phyloP scores from a whole-genome alignment of 2,797 vertebrate genomes.

The Cyclura pinguis region DNA sequence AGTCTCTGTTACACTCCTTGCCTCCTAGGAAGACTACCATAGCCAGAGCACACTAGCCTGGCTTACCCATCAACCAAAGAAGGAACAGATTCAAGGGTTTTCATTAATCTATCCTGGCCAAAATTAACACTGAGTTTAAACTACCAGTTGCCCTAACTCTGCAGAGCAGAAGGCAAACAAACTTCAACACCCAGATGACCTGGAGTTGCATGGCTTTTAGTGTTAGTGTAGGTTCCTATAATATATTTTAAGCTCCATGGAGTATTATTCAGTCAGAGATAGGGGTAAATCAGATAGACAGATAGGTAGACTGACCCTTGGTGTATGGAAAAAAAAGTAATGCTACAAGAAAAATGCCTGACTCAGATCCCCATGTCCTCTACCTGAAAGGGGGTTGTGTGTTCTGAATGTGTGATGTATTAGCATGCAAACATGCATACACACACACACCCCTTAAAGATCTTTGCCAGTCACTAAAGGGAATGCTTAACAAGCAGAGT shows the following conservation, averaged over 20 bases:
- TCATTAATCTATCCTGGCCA: background rate
- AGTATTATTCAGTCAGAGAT: background rate
- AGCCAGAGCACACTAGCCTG: background rate
- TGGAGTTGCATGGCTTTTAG: background rate
- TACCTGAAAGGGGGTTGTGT: background rate
- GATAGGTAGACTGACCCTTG: background rate
- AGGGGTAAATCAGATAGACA: background rate
- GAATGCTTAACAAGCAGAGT: constrained; percentile 26
- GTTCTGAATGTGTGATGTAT: background rate
- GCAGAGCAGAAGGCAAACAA: background rate
- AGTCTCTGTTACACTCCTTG: background rate
- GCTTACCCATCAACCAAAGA: background rate
- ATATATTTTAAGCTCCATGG: background rate
- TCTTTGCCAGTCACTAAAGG: background rate
- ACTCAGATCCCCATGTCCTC: background rate
- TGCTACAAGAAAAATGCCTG: background rate
- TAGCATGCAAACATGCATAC: background rate
- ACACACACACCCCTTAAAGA: background rate
- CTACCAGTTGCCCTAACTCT: too few relatives aligned
- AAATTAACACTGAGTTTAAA: background rate
- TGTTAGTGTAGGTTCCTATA: background rate
- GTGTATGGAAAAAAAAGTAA: background rate
- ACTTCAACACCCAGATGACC: background rate
- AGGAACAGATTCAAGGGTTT: background rate
- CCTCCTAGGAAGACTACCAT: background rate